Percentiles rank a stretch among this genome's conserved stretches.
phyloP scores from a whole-genome alignment of 2,888 invertebrate genomes.

The Scaptomyza flava region DNA sequence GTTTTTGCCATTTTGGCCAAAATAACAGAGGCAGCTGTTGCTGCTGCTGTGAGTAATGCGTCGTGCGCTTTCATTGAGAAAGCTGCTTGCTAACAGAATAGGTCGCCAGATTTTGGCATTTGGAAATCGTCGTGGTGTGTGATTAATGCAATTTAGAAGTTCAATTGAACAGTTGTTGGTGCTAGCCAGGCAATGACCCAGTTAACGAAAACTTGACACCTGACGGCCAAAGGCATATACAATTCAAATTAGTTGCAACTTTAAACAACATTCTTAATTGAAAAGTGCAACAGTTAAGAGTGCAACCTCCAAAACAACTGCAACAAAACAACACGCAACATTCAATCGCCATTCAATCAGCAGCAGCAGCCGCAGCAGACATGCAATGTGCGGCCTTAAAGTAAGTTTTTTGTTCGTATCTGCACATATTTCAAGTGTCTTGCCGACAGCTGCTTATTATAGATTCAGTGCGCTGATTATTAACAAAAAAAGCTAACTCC shows the following conservation, averaged over 20 bases:
- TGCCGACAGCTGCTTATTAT: conserved; percentile 75
- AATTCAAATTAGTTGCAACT: conserved; percentile 51
- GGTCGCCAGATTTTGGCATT: conserved; percentile 7
- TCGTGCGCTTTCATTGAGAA: conserved; percentile 45
- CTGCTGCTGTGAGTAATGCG: conserved; percentile 46
- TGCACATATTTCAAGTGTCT: conserved; percentile 71
- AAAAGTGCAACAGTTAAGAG: conserved; percentile 49
- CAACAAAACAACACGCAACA: conserved; percentile 64
- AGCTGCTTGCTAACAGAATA: conserved; percentile 14
- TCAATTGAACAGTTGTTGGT: conserved; percentile 14
- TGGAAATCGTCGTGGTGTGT: conserved; percentile 13
- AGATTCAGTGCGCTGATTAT: conserved; percentile 64
- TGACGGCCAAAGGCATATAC: conserved; percentile 38
- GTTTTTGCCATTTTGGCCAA: conserved; percentile 56
- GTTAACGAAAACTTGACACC: conserved; percentile 41
- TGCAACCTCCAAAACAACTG: conserved; percentile 43
- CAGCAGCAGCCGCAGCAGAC: conserved; percentile 31
- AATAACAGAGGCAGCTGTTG: conserved; percentile 3
- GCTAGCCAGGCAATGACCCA: conserved; percentile 39
- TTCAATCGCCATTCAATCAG: conserved; percentile 57
- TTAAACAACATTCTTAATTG: conserved; percentile 59
- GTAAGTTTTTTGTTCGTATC: conserved; percentile 29
- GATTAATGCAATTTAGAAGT: conserved; percentile 48
- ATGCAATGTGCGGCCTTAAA: conserved; percentile 43
- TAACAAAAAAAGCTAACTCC: conserved; percentile 47